phyloP scores from a whole-genome alignment of 2,797 vertebrate species.

The Takifugu rubripes region DNA sequence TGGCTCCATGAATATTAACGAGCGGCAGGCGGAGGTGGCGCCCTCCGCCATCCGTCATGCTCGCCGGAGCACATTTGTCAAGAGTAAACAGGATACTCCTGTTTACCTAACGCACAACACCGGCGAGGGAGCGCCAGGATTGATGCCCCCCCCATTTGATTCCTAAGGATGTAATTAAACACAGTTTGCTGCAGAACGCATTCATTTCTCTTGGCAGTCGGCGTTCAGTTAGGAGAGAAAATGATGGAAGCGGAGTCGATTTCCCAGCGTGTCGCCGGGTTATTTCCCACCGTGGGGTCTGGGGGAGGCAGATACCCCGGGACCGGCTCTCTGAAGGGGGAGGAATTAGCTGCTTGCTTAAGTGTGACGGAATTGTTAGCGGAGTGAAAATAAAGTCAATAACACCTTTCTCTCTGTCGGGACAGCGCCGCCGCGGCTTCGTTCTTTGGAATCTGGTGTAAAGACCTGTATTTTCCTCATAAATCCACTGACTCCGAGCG shows the following conservation, averaged over 20 bases:
- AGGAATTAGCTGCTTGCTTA: conserved; percentile 42
- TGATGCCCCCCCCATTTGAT: conserved; percentile 60
- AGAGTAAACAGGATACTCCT: conserved; percentile 64
- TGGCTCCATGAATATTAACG: conserved; percentile 69
- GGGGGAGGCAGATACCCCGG: not conserved
- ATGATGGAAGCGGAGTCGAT: conserved; percentile 41
- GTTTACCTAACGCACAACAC: conserved; percentile 62
- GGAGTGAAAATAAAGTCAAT: conserved; percentile 48
- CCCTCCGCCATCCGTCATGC: conserved; percentile 66
- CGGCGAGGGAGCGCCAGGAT: conserved; percentile 57
- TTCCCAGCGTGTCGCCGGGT: conserved; percentile 53
- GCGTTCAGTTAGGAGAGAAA: conserved; percentile 30
- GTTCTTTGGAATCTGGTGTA: too few relatives aligned
- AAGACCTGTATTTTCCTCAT: too few relatives aligned
- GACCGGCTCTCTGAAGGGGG: not conserved
- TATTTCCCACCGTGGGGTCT: conserved; percentile 28
- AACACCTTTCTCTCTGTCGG: conserved; percentile 18
- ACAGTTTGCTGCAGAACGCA: conserved; percentile 24
- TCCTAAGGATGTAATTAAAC: conserved; percentile 64
- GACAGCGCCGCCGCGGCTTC: too few relatives aligned
- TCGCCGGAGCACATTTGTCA: conserved; percentile 57
- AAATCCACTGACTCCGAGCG: too few relatives aligned
- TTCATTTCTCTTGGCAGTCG: conserved; percentile 8
- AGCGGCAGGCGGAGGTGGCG: conserved; percentile 52
- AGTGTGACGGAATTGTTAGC: conserved; percentile 54